phyloP scores from a whole-genome alignment of 2,888 invertebrate genomes.

The Parascotia fuliginaria region DNA sequence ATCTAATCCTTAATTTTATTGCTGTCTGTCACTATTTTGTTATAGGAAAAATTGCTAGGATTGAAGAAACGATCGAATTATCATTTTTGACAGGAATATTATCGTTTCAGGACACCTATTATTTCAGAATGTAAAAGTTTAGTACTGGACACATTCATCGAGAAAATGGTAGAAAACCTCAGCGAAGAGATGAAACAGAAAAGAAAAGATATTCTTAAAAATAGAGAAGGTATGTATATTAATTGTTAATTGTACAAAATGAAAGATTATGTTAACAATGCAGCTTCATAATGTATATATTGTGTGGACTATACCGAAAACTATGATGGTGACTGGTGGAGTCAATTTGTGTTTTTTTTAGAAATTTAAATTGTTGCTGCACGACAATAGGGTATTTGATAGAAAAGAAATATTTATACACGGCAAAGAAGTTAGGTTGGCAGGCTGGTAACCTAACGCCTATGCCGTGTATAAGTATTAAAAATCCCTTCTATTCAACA shows the following conservation, averaged over 20 bases:
- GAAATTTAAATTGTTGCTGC: too few relatives aligned
- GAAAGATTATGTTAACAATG: constrained; percentile 56
- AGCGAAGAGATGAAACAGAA: constrained; percentile 86
- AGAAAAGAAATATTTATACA: too few relatives aligned
- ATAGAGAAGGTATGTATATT: constrained; percentile 70
- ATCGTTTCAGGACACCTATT: constrained; percentile 63
- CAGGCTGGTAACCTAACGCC: too few relatives aligned
- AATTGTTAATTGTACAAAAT: background rate
- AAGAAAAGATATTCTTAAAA: constrained; percentile 81
- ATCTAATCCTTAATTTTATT: too few relatives aligned
- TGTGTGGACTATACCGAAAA: constrained; percentile 4
- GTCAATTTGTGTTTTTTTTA: constrained; percentile 30
- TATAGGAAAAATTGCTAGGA: too few relatives aligned
- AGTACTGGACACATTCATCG: constrained; percentile 90
- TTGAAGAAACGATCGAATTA: too few relatives aligned
- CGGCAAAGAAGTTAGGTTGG: too few relatives aligned
- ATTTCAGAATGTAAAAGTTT: constrained; percentile 85
- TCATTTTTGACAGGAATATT: too few relatives aligned
- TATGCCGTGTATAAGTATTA: too few relatives aligned
- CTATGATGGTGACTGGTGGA: constrained; percentile 19
- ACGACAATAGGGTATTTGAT: too few relatives aligned
- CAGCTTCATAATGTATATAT: constrained; percentile 64
- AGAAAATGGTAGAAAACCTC: constrained; percentile 88
- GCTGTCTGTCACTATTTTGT: too few relatives aligned
- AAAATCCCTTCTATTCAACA: too few relatives aligned